These are phyloP conservation scores for Adela reaumurella DNA, from an alignment of 2,888 invertebrate genomes.

Conservation along the genomic window DNA sequence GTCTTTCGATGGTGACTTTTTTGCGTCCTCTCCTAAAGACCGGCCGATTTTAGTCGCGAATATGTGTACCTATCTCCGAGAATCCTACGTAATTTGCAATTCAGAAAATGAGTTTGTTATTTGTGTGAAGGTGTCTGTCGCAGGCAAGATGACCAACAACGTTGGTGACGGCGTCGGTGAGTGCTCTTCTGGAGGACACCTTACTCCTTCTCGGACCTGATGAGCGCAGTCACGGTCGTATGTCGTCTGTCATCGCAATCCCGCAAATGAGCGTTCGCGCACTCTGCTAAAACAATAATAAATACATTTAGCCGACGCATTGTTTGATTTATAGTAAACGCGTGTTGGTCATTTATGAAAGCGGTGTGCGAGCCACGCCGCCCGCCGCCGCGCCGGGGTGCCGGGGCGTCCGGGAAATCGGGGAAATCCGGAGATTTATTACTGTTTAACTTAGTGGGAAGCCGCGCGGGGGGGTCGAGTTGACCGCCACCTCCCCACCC, in stretches of 20 bases:
- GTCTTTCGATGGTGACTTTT: background rate
- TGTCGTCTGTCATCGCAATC: background rate
- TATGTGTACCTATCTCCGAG: background rate
- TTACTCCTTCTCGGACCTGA: too few species aligned
- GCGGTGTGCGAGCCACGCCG: constrained; percentile 27
- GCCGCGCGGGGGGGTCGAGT: constrained; percentile 29
- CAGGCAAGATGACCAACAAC: too few species aligned
- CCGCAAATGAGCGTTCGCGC: background rate
- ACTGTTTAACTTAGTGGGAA: constrained; percentile 20
- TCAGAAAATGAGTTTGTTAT: background rate
- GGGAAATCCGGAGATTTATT: constrained; percentile 53
- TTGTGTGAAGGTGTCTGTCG: too few species aligned
- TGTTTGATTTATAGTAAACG: constrained; percentile 51
- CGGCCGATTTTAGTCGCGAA: background rate
- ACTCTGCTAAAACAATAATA: constrained; percentile 44
- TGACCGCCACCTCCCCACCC: constrained; percentile 16
- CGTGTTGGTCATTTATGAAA: constrained; percentile 55
- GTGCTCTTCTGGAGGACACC: too few species aligned
- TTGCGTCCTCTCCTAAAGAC: background rate
- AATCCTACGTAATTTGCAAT: background rate
- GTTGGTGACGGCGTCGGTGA: too few species aligned
- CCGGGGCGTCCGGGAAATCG: constrained; percentile 49
- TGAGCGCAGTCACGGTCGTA: too few species aligned
- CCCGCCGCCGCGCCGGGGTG: constrained; percentile 20
- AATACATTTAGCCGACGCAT: constrained; percentile 48